These are phyloP conservation scores for Drosophila atripex DNA, from an alignment of 2,888 invertebrate genomes.

Conservation along the genomic window DNA sequence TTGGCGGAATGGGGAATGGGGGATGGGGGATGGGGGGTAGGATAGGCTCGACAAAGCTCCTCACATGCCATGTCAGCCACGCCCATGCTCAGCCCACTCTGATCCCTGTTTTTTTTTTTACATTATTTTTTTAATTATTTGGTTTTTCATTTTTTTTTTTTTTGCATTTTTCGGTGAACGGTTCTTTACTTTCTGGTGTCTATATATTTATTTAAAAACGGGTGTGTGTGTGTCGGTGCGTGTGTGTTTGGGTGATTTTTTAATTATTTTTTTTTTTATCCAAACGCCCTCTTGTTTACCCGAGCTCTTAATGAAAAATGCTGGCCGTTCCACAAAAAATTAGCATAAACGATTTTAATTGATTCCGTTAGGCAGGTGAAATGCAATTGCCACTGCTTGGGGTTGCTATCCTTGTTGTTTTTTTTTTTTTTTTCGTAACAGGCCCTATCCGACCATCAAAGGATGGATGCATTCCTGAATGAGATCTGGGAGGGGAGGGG, in stretches of 20 bases:
- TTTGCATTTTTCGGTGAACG: no score
- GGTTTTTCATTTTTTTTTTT: neutral
- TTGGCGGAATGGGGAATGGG: neutral
- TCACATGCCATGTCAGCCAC: conserved; percentile 30
- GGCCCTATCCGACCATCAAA: no score
- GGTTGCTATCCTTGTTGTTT: neutral
- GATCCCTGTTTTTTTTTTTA: conserved; percentile 18
- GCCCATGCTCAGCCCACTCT: conserved; percentile 7
- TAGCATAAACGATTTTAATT: conserved; percentile 70
- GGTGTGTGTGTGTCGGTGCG: no score
- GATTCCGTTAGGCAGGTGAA: conserved; percentile 52
- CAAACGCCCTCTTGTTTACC: conserved; percentile 45
- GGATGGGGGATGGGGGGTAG: neutral
- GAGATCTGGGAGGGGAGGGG: no score
- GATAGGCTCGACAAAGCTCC: conserved; percentile 13
- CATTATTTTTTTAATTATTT: conserved; percentile 4
- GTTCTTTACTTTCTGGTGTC: neutral
- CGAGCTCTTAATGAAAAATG: conserved; percentile 65
- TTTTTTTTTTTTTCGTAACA: no score
- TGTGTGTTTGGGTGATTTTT: conserved; percentile 28
- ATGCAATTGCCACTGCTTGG: conserved; percentile 40
- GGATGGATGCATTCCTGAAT: neutral
- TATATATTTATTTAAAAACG: conserved; percentile 4
- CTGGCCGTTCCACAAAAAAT: conserved; percentile 49
- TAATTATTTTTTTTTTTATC: conserved; percentile 42